phyloP scores from a whole-genome alignment of 2,113 vertebrate species.

The Struthidea cinerea region DNA sequence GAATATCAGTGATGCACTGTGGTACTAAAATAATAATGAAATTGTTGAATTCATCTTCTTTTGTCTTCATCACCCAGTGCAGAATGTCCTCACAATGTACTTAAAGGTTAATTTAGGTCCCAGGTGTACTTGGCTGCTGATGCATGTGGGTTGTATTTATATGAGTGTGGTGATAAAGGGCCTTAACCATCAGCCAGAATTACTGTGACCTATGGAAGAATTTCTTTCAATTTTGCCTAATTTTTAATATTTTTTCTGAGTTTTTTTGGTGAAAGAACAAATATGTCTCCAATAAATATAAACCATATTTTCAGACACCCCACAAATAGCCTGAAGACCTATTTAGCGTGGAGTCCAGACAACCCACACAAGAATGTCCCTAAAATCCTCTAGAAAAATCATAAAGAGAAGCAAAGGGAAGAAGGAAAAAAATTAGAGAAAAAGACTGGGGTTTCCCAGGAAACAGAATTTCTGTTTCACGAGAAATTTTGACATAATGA shows the following conservation, averaged over 20 bases:
- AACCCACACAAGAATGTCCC: neutral
- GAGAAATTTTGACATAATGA: neutral
- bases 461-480: slow-evolving; percentile 10
- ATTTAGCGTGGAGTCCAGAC: neutral
- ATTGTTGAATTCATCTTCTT: neutral
- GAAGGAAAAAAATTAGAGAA: neutral
- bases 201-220: neutral
- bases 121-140: neutral
- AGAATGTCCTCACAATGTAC: neutral
- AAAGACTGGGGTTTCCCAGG: neutral
- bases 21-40: slow-evolving; percentile 6
- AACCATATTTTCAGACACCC: neutral
- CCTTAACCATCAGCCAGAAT: neutral
- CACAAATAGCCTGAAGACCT: neutral
- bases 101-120: neutral
- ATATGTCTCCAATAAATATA: neutral
- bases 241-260: neutral
- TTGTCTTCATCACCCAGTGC: neutral
- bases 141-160: neutral
- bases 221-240: neutral
- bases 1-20: neutral
- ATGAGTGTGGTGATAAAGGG: neutral
- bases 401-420: neutral
- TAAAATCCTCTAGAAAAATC: neutral
- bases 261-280: neutral